Conservation (phyloP, 2,113 vertebrate genomes). For the Elgaria multicarinata region DNA sequence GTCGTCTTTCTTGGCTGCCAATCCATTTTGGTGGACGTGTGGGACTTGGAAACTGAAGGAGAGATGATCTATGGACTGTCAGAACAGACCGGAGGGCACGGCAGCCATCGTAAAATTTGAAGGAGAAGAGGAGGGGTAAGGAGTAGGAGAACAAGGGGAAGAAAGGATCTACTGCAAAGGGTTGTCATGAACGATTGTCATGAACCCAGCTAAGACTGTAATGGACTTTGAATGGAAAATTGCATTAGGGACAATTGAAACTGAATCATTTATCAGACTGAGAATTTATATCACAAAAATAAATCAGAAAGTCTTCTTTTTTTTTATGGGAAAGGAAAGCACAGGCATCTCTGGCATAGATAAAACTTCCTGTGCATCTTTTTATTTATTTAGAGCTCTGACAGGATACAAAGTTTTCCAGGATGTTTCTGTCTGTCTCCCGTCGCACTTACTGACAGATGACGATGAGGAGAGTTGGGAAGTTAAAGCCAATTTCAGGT, state of each 20-base stretch:
- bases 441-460: background rate
- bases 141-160: background rate
- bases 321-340: conserved; percentile 38
- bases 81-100: too few species aligned
- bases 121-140: too few species aligned
- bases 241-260: background rate
- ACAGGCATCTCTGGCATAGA: conserved; percentile 36
- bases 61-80: background rate
- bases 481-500: conserved; percentile 33
- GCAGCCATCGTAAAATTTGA: too few species aligned
- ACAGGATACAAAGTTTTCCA: conserved; percentile 52
- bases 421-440: conserved; percentile 59
- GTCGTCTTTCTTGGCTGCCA: background rate
- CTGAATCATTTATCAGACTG: background rate
- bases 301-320: background rate
- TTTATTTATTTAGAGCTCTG: conserved; percentile 54
- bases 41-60: background rate
- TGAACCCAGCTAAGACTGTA: background rate
- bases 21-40: background rate
- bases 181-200: background rate
- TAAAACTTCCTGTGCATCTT: conserved; percentile 63
- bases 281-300: conserved; percentile 7
- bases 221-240: background rate
- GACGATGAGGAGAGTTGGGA: conserved; percentile 31
- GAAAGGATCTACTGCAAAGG: too few species aligned